Base-by-base conservation (phyloP, 2,888 invertebrate species). In the Xanthorhoe designata region DNA sequence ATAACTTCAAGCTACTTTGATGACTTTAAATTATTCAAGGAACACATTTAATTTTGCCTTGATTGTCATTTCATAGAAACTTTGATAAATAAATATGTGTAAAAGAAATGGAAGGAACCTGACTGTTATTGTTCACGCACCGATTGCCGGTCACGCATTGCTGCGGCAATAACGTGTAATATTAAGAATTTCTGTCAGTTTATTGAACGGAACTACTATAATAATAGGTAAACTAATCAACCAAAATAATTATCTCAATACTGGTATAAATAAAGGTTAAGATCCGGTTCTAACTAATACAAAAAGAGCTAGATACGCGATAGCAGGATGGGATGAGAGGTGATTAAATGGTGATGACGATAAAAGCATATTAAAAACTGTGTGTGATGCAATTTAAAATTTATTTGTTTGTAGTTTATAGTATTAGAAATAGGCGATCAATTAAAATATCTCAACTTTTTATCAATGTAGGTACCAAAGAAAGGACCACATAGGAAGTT, bases 51-150 rank as follows among this genome's bases (percentile, higher is more conserved):
- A 42, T 13, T 13, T 13, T 42, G 13, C 13, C 13, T 42, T 42
- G 13, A 42, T 42, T 2, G 8, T 9, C 8, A 9, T 5, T 24
- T 24, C 5, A 24, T 3, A 24, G 24, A 5, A 24, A 24, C 24
- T 24, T 24, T 24, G 24, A n/a, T n/a, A n/a, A 24, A 24, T 24
- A 24, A 24, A 35, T 8, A 35, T 35, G 35, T 8, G 35, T 8
- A 38, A 2, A 10, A 38, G 38, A 38, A 42, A 13, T 42, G 6
- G 0, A 42, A 13, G 13, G 13, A 42, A 42, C 13, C 38, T 42
- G 38, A 58, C 66, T 32, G 65, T 66, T 62, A 62, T 49, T 64
- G 55, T 71, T 71, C 71, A 69, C 62, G 75, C 70, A 61, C 63
- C 61, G 64, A 63, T 71, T 68, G 57, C 45, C 50, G 49, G 57